Evolutionary conservation across 2,888 invertebrate species (phyloP).

Genomic region (Yponomeuta plumbellus): DNA sequence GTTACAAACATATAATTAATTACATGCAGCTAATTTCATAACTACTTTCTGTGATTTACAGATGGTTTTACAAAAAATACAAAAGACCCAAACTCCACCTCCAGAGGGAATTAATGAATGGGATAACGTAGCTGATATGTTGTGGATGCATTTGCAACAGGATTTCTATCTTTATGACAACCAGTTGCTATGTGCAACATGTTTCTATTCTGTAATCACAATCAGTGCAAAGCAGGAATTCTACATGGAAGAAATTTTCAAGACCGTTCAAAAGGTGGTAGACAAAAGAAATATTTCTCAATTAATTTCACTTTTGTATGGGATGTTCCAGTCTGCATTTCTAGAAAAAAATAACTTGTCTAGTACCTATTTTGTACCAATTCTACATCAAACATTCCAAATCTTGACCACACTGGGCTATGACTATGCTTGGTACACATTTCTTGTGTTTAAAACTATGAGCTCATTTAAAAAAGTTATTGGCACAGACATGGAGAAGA

Average conservation of each 20-base stretch:
- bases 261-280: conserved; percentile 22
- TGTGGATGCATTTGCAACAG: conserved; percentile 49
- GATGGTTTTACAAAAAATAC: conserved; percentile 43
- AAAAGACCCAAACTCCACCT: conserved; percentile 26
- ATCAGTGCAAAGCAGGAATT: conserved; percentile 36
- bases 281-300: conserved; percentile 29
- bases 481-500: conserved; percentile 44
- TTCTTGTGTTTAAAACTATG: conserved; percentile 69
- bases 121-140: conserved; percentile 35
- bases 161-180: conserved; percentile 52
- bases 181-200: conserved; percentile 60
- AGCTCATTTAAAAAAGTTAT: conserved; percentile 56
- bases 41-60: conserved; percentile 34
- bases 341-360: conserved; percentile 23
- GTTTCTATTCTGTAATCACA: conserved; percentile 50
- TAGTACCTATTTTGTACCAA: conserved; percentile 19
- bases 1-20: not conserved
- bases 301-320: conserved; percentile 58
- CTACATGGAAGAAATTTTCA: conserved; percentile 38
- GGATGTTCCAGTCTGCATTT: conserved; percentile 61
- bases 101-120: conserved; percentile 29
- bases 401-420: conserved; percentile 51
- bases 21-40: too few relatives aligned
- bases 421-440: conserved; percentile 73
- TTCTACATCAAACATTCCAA: conserved; percentile 42